A percentile compares a stretch with the other conserved stretches of the same genome.
Conservation (phyloP, 2,888 invertebrate species). For the Homarus gammarus region DNA sequence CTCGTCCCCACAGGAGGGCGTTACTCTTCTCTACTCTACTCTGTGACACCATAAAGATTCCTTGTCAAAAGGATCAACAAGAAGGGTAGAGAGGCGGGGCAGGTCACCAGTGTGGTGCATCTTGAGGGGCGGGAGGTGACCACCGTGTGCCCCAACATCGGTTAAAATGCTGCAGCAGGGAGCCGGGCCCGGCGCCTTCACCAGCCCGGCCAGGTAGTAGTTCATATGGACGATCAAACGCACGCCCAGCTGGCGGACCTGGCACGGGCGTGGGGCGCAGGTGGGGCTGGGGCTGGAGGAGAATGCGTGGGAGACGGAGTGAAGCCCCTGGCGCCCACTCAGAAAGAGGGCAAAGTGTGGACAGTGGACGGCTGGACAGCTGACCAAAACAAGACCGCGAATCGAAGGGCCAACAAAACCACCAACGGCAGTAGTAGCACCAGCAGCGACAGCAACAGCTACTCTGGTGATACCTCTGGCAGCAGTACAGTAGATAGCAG, state of each 20-base stretch:
- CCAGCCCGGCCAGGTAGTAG: slow-evolving; percentile 27
- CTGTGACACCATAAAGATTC: background rate
- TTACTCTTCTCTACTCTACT: background rate
- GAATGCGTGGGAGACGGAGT: slow-evolving; percentile 40
- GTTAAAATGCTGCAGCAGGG: slow-evolving; percentile 33
- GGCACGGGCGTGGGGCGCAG: slow-evolving; percentile 45
- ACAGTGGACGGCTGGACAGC: slow-evolving; percentile 58
- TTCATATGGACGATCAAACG: slow-evolving; percentile 8
- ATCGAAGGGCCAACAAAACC: background rate
- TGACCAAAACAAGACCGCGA: background rate
- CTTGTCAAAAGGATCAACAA: background rate
- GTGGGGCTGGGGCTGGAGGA: slow-evolving; percentile 35
- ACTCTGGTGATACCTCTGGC: slow-evolving; percentile 34
- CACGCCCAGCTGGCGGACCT: slow-evolving; percentile 31
- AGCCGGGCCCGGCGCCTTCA: background rate
- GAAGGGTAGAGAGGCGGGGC: background rate
- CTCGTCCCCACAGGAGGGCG: background rate
- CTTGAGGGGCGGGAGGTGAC: background rate
- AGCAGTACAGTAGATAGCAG: slow-evolving; percentile 32
- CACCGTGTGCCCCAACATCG: background rate
- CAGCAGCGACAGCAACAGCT: slow-evolving; percentile 37
- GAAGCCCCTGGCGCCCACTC: slow-evolving; percentile 43
- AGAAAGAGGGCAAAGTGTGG: slow-evolving; percentile 29
- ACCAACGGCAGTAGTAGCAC: slow-evolving; percentile 12
- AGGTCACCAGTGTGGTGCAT: background rate